Evolutionary conservation across 2,888 invertebrate species (phyloP), one percentile per base, ranked within the genome.

Genomic region (Macaria liturata): DNA sequence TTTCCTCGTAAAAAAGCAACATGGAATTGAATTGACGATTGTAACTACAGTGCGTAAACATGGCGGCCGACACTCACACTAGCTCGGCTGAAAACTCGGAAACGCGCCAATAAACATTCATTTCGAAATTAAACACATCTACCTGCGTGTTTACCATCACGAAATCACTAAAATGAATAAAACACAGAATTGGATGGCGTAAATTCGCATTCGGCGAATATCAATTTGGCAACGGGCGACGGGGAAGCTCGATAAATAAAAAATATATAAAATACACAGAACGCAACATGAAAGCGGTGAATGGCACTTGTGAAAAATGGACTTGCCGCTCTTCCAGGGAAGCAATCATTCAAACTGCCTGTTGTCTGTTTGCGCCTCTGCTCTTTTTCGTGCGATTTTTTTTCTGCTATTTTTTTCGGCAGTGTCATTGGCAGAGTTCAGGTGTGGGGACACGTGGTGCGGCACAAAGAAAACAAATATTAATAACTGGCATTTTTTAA

Each of bases 241-340:
- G 60, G 67, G 75, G 74, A 76, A 68, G 78, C 70, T 71, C 84
- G 86, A 88, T 88, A 90, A 89, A 90, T 86, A 89, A 90, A 88
- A 81, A 84, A 85, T 78, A 88, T 86, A 85, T 83, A 86, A 84
- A 86, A 88, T 85, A 90, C 81, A 86, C 81, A 83, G 86, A 83
- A 84, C 86, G 83, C 79, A 85, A 85, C 85, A 84, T 87, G 87
- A 87, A 90, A 88, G 88, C 90, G 83, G 85, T 85, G 90, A 91
- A 91, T 91, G 90, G 90, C 91, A 91, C 91, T 91, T 87, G 90
- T 91, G 91, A 91, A 91, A 91, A 91, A 91, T 91, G 91, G 91
- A 91, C 91, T 90, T 86, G 87, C 88, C 90, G 87, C 91, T 89
- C 90, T 91, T 90, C 85, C 88, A 85, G 91, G 83, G 90, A 91